Base-by-base conservation (phyloP, 2,888 invertebrate species). In the Homarus gammarus region DNA sequence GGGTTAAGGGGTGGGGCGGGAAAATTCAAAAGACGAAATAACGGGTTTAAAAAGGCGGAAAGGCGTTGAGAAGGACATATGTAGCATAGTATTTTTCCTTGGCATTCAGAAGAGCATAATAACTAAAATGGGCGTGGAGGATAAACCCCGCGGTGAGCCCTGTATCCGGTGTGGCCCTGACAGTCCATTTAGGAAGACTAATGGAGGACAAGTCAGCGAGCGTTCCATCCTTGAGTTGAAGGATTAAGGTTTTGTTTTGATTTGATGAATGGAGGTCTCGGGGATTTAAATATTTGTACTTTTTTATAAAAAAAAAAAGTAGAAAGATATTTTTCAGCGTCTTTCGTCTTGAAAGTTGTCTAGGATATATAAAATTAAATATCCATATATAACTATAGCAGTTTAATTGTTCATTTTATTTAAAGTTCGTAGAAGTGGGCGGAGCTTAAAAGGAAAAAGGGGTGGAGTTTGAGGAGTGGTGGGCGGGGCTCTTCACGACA, bases 281-380 rank as follows among this genome's bases (percentile, higher is more conserved):
- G 12, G 6, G 44, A 72, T 72, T 18, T 72, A 31, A 36, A 72
- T 44, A 77, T 77, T 40, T 22, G n/a, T 72, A 72, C 31, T 27
- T 72, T 27, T 44, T 38, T 40, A 75, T 40, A 75, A n/a, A n/a
- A n/a, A n/a, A n/a, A n/a, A n/a, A n/a, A n/a, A n/a, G n/a, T n/a
- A n/a, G n/a, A n/a, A n/a, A n/a, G n/a, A n/a, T n/a, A 31, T 31
- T 73, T 15, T n/a, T n/a, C 1, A 72, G 33, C 72, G 27, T 1
- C 22, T 15, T n/a, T 15, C 27, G 15, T 72, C 22, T 18, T n/a
- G 33, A 31, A n/a, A 22, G 61, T 61, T 22, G 22, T 61, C 22
- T 22, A 61, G 0, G 61, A 77, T 51, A 77, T 77, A 77, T 77
- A 77, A 44, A 77, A 3, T n/a, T 27, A 77, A 44, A 77, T 49